These are phyloP conservation scores for Lasioglossum albipes DNA, from an alignment of 1,140 invertebrate species.

Conservation along the genomic window DNA sequence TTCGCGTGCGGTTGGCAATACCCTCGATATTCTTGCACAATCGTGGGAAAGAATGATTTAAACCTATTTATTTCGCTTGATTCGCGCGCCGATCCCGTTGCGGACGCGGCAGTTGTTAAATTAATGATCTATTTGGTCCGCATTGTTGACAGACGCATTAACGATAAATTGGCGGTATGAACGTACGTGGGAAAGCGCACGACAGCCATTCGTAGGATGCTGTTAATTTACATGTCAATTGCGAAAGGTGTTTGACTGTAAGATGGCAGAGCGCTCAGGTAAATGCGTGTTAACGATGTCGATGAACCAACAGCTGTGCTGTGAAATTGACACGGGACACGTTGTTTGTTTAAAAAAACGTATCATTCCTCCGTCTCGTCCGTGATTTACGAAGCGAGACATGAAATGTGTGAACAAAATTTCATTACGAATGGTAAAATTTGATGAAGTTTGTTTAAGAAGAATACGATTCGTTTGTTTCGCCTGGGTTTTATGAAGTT, in stretches of 20 bases:
- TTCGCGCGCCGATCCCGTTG: background rate
- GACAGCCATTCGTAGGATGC: background rate
- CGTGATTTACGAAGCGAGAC: too few relatives aligned
- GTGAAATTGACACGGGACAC: background rate
- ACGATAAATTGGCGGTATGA: constrained; percentile 8
- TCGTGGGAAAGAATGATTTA: constrained; percentile 25
- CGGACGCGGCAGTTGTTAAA: constrained; percentile 6
- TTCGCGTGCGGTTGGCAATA: background rate
- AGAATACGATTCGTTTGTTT: too few relatives aligned
- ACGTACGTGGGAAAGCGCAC: constrained; percentile 15
- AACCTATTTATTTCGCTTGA: background rate
- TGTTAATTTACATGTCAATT: constrained; percentile 21
- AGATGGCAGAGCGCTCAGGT: background rate
- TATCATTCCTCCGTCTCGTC: background rate
- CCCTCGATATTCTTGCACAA: background rate
- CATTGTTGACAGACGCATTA: constrained; percentile 20
- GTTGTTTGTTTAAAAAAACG: background rate
- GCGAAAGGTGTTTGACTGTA: constrained; percentile 1
- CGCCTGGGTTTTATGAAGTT: too few relatives aligned
- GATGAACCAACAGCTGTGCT: background rate
- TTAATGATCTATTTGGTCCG: background rate
- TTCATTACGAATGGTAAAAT: too few relatives aligned
- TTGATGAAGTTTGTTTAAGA: too few relatives aligned
- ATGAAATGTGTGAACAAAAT: too few relatives aligned
- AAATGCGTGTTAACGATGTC: constrained; percentile 7